phyloP scores from a whole-genome alignment of 2,113 vertebrate genomes.

The Calidris pugnax region DNA sequence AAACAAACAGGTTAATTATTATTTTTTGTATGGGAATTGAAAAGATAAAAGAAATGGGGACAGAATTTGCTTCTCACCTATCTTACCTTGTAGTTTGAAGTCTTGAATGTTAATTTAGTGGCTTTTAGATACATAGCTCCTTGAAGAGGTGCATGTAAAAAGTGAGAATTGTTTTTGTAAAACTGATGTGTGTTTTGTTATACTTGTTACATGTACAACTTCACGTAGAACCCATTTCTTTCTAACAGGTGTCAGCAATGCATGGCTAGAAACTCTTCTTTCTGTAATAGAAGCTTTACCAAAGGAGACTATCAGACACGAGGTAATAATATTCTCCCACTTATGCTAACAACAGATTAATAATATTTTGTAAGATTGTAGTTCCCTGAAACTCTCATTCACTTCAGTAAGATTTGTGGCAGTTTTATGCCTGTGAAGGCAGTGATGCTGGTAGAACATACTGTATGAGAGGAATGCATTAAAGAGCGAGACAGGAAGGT shows the following conservation, averaged over 20 bases:
- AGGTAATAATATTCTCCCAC: slow-evolving; percentile 77
- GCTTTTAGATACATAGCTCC: not conserved
- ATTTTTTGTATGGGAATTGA: not conserved
- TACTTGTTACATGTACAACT: not conserved
- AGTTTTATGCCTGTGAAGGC: not conserved
- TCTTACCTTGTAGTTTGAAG: not conserved
- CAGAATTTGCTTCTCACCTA: not conserved
- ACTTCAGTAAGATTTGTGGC: not conserved
- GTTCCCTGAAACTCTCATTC: not conserved
- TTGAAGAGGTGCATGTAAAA: not conserved
- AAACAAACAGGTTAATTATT: not conserved
- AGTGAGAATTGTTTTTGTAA: not conserved
- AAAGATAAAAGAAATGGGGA: not conserved
- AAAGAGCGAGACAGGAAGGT: not conserved
- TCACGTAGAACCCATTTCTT: not conserved
- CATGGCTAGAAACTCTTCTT: slow-evolving; percentile 93
- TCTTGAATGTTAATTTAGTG: not conserved
- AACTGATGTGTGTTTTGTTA: not conserved
- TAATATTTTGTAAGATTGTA: not conserved
- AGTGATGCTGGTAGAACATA: not conserved
- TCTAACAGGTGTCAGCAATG: slow-evolving; percentile 87
- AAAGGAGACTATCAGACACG: slow-evolving; percentile 90
- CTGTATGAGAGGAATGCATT: not conserved
- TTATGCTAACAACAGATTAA: not conserved
- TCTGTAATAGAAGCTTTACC: slow-evolving; percentile 88